A percentile compares a stretch with the other conserved stretches of the same genome.
These are phyloP conservation scores for Lumbricus terrestris DNA, from an alignment of 2,888 invertebrate genomes.

Conservation along the genomic window DNA sequence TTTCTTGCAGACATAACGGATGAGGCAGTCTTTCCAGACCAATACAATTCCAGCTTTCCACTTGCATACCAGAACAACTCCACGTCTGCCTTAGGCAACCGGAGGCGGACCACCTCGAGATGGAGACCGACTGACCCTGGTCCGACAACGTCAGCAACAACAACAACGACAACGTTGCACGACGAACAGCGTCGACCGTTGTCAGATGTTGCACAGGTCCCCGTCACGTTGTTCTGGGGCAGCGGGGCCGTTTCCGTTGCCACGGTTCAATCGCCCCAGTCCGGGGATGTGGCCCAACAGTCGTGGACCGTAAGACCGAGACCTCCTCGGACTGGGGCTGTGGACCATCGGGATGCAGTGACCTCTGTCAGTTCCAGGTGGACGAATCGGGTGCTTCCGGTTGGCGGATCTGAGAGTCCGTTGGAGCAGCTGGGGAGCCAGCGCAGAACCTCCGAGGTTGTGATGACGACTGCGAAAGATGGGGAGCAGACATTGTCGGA, in stretches of 20 bases:
- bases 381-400: not conserved
- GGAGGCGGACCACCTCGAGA: not conserved
- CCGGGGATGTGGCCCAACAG: not conserved
- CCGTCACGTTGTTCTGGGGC: not conserved
- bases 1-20: not conserved
- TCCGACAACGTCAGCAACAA: not conserved
- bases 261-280: not conserved
- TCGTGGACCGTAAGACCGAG: not conserved
- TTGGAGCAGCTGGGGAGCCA: not conserved
- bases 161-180: not conserved
- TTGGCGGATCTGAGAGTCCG: not conserved
- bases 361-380: not conserved
- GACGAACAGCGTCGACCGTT: not conserved
- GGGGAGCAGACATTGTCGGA: not conserved
- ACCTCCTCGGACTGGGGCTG: not conserved
- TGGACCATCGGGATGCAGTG: not conserved
- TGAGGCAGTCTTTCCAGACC: not conserved
- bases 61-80: not conserved
- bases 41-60: not conserved
- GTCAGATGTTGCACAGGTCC: not conserved
- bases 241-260: not conserved
- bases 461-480: not conserved
- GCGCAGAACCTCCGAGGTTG: not conserved
- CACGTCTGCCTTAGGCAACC: constrained; percentile 10
- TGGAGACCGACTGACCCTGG: not conserved